Percentiles rank a stretch among this genome's conserved stretches.
These are phyloP conservation scores for fruit fly (Drosophila melanogaster) DNA, from an alignment of 1,140 invertebrate genomes.

Conservation along the genomic window DNA sequence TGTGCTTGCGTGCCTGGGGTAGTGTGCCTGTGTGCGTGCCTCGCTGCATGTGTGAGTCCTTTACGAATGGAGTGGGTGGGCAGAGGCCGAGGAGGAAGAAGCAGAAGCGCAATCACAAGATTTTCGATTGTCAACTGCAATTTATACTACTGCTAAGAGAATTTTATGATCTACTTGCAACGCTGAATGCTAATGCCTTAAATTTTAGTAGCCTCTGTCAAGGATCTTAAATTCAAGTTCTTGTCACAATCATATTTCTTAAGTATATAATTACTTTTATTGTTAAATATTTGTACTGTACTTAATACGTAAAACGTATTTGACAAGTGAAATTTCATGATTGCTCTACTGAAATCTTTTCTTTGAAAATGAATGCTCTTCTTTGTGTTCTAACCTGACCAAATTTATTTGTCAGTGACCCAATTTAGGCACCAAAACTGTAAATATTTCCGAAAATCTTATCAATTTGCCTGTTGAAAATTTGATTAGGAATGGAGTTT, in stretches of 20 bases:
- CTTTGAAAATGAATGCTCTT: no score
- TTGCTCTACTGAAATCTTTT: no score
- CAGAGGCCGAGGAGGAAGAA: slow-evolving; percentile 1
- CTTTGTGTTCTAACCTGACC: no score
- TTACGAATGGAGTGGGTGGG: slow-evolving; percentile 37
- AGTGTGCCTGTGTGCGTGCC: slow-evolving; percentile 3
- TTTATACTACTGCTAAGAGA: slow-evolving; percentile 1
- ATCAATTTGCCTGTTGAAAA: neutral
- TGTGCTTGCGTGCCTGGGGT: slow-evolving; percentile 31
- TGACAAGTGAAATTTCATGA: no score
- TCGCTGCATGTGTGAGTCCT: slow-evolving; percentile 36
- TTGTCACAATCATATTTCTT: no score
- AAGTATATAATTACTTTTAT: no score
- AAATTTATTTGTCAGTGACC: neutral
- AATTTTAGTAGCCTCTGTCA: neutral
- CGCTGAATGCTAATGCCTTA: neutral
- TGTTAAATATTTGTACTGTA: no score
- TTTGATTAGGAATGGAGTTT: no score
- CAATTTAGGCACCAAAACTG: neutral
- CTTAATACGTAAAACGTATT: neutral
- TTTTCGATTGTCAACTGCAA: slow-evolving; percentile 26
- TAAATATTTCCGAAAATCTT: neutral
- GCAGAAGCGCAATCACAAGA: slow-evolving; percentile 8
- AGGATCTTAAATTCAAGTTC: no score
- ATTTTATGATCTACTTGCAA: slow-evolving; percentile 8